Conservation (phyloP, 2,797 vertebrate species). For the Platalea minor region DNA sequence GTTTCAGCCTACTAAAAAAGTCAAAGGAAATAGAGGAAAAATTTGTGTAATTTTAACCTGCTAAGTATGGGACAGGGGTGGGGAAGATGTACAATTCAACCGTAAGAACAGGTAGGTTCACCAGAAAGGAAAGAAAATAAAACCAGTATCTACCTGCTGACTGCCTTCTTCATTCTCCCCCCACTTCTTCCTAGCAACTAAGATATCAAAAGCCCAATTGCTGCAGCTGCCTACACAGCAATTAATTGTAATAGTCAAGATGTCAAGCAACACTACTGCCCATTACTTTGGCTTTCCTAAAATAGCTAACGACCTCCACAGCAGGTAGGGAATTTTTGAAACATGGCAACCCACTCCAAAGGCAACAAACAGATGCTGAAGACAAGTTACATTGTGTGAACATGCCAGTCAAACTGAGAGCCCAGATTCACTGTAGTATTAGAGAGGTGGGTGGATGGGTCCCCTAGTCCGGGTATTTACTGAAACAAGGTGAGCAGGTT, state of each 20-base stretch:
- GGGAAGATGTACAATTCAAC: background rate
- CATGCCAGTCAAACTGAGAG: background rate
- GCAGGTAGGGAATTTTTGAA: conserved; percentile 14
- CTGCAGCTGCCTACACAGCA: conserved; percentile 45
- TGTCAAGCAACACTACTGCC: conserved; percentile 41
- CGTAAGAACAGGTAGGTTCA: background rate
- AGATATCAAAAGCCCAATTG: conserved; percentile 6
- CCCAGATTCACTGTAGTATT: background rate
- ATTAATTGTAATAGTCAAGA: conserved; percentile 30
- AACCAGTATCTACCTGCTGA: background rate
- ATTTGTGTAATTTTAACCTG: background rate
- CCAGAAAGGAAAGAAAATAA: background rate
- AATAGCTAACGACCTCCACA: background rate
- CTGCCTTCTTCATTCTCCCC: background rate
- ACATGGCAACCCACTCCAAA: background rate
- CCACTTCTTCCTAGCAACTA: background rate
- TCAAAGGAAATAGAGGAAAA: background rate
- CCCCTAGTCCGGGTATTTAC: background rate
- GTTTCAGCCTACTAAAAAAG: background rate
- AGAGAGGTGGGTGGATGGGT: background rate
- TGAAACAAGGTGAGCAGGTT: background rate
- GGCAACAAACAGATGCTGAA: background rate
- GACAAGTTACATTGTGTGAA: background rate
- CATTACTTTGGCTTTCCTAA: conserved; percentile 7
- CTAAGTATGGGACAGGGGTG: background rate